phyloP scores from a whole-genome alignment of 2,797 vertebrate species.

The Botia kubotai region DNA sequence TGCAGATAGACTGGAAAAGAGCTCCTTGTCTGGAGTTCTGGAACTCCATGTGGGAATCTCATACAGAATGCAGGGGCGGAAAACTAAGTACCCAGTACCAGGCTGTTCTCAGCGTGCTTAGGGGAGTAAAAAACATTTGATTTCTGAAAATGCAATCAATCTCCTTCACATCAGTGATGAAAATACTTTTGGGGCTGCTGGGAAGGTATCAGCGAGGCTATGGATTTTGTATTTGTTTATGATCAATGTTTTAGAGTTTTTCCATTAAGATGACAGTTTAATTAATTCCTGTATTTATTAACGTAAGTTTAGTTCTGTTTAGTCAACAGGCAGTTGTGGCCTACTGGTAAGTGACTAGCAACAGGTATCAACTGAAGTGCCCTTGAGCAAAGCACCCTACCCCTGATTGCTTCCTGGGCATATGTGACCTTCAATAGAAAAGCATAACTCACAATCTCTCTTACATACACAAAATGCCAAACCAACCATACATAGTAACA shows the following conservation, averaged over 20 bases:
- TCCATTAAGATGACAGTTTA: not conserved
- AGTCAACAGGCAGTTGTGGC: no score
- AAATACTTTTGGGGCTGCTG: not conserved
- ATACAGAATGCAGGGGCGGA: constrained; percentile 26
- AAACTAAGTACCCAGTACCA: constrained; percentile 36
- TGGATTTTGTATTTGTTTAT: not conserved
- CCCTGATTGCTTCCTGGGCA: no score
- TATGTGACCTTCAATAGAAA: no score
- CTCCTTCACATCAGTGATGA: not conserved
- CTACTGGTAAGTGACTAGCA: no score
- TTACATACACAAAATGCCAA: no score
- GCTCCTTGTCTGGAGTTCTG: constrained; percentile 57
- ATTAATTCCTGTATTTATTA: no score
- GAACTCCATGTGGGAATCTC: constrained; percentile 60
- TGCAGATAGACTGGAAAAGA: constrained; percentile 77
- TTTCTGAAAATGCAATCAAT: not conserved
- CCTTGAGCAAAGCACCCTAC: no score
- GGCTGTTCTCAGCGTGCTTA: constrained; percentile 30
- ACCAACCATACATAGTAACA: no score
- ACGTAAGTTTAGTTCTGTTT: no score
- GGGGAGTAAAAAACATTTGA: not conserved
- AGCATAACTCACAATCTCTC: no score
- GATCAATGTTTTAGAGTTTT: not conserved
- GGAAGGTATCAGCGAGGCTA: no score
- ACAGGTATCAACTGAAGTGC: no score